Base-by-base conservation (phyloP, 2,888 invertebrate species). In the Cheiracanthium punctorium region DNA sequence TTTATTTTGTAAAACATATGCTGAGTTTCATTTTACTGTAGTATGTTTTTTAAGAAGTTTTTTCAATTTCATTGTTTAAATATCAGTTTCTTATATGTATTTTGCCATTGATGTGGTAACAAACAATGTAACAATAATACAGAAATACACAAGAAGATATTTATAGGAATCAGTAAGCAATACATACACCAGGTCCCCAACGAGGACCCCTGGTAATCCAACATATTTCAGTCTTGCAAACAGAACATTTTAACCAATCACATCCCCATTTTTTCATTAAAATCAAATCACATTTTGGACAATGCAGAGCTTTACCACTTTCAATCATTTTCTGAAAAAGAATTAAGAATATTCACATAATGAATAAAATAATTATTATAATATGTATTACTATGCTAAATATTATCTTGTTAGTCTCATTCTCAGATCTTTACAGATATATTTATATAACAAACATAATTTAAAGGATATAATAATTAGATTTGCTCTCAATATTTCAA, bases 201-300 rank as follows among this genome's bases (percentile, higher is more conserved):
- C 94, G 92, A 4, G 93, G 90, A 14, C 96, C 96, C 90, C 95
- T 94, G 0, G 97, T 97, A 76, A 96, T 96, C 97, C 97, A 97
- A 91, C 97, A 97, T 87, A 97, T 96, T 92, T 97, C 97, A 12
- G 96, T 96, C 92, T 96, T 96, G 92, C 97, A 97, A 92, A 97
- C 96, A 0, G 96, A 95, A 92, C 97, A 97, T 89, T 95, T 89
- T 75, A 97, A 93, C 96, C 97, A 97, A 92, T 97, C 97, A 92
- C 97, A 97, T 88, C 97, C 97, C 95, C 96, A 96, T 93, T 96
- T 97, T 92, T 97, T 97, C 92, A 96, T 95, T 32, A 97, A 93
- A 67, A 97, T 94, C 72, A 95, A 95, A 88, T 94, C 94, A 91
- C 97, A 98, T 77, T 95, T 95, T 0, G 97, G 97, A 92, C 97